phyloP scores from a whole-genome alignment of 2,797 vertebrate species.

The Gorsachius magnificus region DNA sequence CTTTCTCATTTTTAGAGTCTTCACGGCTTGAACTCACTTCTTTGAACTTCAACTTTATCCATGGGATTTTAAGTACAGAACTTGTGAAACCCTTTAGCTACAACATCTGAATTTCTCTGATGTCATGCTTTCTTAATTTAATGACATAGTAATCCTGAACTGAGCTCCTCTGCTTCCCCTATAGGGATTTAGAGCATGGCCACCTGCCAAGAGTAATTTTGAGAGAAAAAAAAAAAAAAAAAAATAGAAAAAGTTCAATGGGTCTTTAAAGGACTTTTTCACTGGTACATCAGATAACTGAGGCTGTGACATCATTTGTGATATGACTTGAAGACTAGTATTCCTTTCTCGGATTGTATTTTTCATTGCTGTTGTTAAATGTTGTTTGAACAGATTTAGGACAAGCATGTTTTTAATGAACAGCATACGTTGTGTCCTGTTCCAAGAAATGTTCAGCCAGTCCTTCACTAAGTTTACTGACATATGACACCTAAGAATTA shows the following conservation, averaged over 20 bases:
- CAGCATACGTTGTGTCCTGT: not conserved
- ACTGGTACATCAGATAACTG: not conserved
- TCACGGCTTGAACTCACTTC: not conserved
- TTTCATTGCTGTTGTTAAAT: not conserved
- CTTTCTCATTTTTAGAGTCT: not conserved
- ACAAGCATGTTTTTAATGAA: not conserved
- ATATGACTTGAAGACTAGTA: not conserved
- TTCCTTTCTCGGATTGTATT: not conserved
- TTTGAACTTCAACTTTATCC: not conserved
- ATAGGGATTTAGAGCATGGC: not conserved
- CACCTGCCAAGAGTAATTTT: not conserved
- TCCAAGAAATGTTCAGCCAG: not conserved
- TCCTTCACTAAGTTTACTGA: not conserved
- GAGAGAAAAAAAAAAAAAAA: not conserved
- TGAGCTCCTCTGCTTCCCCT: not conserved
- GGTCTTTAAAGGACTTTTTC: not conserved
- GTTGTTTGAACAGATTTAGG: not conserved
- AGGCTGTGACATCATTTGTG: not conserved
- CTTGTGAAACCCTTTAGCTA: not conserved
- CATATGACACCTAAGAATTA: not conserved
- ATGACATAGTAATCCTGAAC: not conserved
- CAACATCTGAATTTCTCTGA: not conserved
- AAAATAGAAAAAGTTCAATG: not conserved
- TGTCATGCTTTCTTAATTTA: not conserved
- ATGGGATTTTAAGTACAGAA: not conserved